Evolutionary conservation across 2,888 invertebrate genomes (phyloP).

Genomic region (Rapana venosa): DNA sequence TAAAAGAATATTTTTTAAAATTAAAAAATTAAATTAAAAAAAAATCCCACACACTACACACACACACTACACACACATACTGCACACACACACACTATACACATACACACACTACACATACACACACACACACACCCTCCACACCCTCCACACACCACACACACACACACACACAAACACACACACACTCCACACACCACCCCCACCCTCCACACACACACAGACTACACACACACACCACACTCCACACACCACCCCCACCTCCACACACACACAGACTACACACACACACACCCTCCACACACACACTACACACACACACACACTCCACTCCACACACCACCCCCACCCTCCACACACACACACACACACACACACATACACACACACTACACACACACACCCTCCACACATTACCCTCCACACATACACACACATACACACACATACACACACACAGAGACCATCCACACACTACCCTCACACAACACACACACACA

Average conservation of each 20-base stretch:
- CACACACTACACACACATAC: neutral
- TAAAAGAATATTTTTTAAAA: too few relatives aligned
- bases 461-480: too few relatives aligned
- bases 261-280: slow-evolving; percentile 61
- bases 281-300: slow-evolving; percentile 7
- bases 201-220: neutral
- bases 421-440: neutral
- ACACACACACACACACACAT: neutral
- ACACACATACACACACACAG: neutral
- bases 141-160: neutral
- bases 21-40: too few relatives aligned
- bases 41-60: neutral
- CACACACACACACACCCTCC: neutral
- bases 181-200: neutral
- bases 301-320: neutral
- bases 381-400: too few relatives aligned
- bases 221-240: neutral
- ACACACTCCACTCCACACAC: too few relatives aligned
- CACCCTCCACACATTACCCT: too few relatives aligned
- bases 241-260: slow-evolving; percentile 44
- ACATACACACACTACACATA: too few relatives aligned
- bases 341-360: too few relatives aligned
- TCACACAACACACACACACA: too few relatives aligned
- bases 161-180: neutral
- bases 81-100: too few relatives aligned